Evolutionary conservation across 2,888 invertebrate species (phyloP).

Genomic region (Dinocampus coccinellae): DNA sequence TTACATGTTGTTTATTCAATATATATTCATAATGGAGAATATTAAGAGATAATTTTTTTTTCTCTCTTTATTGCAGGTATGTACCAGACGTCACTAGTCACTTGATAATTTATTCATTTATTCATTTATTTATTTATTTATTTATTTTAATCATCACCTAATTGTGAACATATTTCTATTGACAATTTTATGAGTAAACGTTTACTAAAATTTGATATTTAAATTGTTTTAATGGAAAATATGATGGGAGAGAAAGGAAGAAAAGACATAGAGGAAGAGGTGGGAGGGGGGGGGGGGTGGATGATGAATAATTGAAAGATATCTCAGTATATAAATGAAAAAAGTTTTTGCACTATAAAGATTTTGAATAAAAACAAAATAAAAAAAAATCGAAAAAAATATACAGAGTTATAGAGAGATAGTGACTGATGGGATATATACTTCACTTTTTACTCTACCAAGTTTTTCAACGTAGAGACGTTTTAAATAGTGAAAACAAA

Average conservation of each 20-base stretch:
- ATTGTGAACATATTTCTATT: background rate
- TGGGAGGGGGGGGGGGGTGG: background rate
- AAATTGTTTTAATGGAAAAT: slow-evolving; percentile 11
- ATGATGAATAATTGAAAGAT: slow-evolving; percentile 35
- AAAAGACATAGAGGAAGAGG: background rate
- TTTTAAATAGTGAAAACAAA: slow-evolving; percentile 37
- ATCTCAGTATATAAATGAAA: slow-evolving; percentile 26
- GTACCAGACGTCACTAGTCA: background rate
- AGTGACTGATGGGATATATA: slow-evolving; percentile 24
- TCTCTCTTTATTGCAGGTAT: slow-evolving; percentile 34
- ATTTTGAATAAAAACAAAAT: background rate
- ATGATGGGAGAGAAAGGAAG: background rate
- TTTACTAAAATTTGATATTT: slow-evolving; percentile 2
- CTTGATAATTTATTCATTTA: background rate
- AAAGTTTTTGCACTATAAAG: slow-evolving; percentile 13
- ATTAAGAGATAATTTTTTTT: slow-evolving; percentile 7
- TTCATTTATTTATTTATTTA: background rate
- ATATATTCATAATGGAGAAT: background rate
- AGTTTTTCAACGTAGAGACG: slow-evolving; percentile 30
- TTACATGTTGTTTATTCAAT: too few relatives aligned
- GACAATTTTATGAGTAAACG: slow-evolving; percentile 22
- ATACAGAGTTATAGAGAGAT: background rate
- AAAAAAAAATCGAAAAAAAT: background rate
- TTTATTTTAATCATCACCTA: background rate
- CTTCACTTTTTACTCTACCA: slow-evolving; percentile 35